Base-by-base conservation (phyloP, 92 coral and sea anemone species). In the Virgularia gustaviana region DNA sequence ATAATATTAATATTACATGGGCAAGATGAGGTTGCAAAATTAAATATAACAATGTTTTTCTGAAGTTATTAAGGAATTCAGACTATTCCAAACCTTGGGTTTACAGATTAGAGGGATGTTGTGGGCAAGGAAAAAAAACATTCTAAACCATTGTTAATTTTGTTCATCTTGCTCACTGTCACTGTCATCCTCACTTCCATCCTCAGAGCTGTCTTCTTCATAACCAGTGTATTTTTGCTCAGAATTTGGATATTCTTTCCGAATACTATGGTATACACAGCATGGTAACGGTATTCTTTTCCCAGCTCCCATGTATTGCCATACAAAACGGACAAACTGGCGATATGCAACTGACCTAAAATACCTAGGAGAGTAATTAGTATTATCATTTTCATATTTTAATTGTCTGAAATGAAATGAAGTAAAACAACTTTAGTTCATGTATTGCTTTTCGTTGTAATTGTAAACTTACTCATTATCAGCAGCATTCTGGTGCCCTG, bases 301-400 rank as follows among this genome's bases (percentile, higher is more conserved):
- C 13, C 65, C 53, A 19, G 31, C 31, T 31, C 88, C 81, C 6
- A 45, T 57, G 35, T 36, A 83, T 23, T 65, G 77, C 84, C 84
- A 83, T n/a, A 83, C 75, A 53, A 79, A 78, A 2, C 84, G 65
- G 9, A 70, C 78, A 65, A 78, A 83, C 61, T 83, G 88, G 29
- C 88, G 53, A 51, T 83, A 83, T 68, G 87, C 80, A 30, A 83
- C 87, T 58, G 87, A 83, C 25, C 84, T 59, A 11, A 33, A 79
- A 71, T 78, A 83, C 70, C 88, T 83, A 64, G 7, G 63, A 35
- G 25, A 27, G 4, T 11, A 54, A 23, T 34, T 11, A 45, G n/a
- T n/a, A n/a, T n/a, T n/a, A n/a, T n/a, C n/a, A n/a, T n/a, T n/a
- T n/a, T n/a, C n/a, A n/a, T n/a, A n/a, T n/a, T n/a, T n/a, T n/a